Conservation (phyloP, 1,140 invertebrate species). For the Lepidotrigona ventralis region DNA sequence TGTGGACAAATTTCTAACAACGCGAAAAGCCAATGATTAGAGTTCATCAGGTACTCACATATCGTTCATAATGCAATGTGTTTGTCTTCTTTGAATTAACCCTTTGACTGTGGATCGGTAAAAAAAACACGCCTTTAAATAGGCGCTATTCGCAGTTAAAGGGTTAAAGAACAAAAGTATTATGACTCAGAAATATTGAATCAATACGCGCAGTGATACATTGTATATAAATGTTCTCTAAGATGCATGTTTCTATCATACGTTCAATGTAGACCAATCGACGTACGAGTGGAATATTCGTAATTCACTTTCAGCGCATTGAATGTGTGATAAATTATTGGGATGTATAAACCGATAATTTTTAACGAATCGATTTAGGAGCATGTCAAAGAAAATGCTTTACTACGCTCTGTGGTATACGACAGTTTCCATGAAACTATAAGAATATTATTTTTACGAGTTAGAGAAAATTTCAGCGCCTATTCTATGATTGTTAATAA, state of each 20-base stretch:
- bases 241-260: slow-evolving; percentile 36
- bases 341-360: slow-evolving; percentile 1
- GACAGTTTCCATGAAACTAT: slow-evolving; percentile 54
- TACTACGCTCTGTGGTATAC: slow-evolving; percentile 51
- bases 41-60: slow-evolving; percentile 6
- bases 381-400: slow-evolving; percentile 41
- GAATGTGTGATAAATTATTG: slow-evolving; percentile 43
- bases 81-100: slow-evolving; percentile 57
- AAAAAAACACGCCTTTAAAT: no score
- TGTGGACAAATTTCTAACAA: slow-evolving; percentile 8
- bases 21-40: neutral
- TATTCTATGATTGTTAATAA: slow-evolving; percentile 29
- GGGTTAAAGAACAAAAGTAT: slow-evolving; percentile 55
- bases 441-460: slow-evolving; percentile 41
- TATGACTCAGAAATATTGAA: slow-evolving; percentile 36
- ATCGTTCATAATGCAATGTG: slow-evolving; percentile 36
- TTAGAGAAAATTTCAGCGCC: slow-evolving; percentile 36
- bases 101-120: no score
- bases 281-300: slow-evolving; percentile 46
- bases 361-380: slow-evolving; percentile 31
- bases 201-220: slow-evolving; percentile 25
- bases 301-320: slow-evolving; percentile 14
- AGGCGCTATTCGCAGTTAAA: no score
- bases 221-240: slow-evolving; percentile 55
- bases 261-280: slow-evolving; percentile 31